These are phyloP conservation scores for Drosophila stalkeri DNA, from an alignment of 2,888 invertebrate genomes.

Conservation along the genomic window DNA sequence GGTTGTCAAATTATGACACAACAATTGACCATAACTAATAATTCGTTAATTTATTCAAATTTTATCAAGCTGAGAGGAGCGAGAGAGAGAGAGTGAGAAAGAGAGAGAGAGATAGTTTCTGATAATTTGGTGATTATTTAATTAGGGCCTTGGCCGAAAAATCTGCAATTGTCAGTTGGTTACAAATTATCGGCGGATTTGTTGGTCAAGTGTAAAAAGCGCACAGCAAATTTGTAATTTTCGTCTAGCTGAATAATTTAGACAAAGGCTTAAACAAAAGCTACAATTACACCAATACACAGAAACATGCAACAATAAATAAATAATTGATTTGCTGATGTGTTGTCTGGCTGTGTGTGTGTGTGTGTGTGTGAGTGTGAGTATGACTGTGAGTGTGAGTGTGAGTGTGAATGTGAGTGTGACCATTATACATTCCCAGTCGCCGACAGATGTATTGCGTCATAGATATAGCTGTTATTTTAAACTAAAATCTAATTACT, in stretches of 20 bases:
- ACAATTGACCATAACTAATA: constrained; percentile 32
- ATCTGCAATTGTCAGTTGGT: constrained; percentile 28
- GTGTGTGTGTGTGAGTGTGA: background rate
- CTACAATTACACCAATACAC: constrained; percentile 48
- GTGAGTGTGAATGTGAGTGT: background rate
- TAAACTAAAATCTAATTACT: constrained; percentile 59
- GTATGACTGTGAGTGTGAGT: background rate
- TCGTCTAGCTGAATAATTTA: constrained; percentile 55
- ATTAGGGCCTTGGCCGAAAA: constrained; percentile 54
- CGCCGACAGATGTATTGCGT: constrained; percentile 2
- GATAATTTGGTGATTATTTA: constrained; percentile 34
- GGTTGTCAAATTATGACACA: constrained; percentile 14
- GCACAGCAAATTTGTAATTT: constrained; percentile 36
- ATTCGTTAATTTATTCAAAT: constrained; percentile 21
- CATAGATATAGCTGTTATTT: constrained; percentile 44
- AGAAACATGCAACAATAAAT: constrained; percentile 44
- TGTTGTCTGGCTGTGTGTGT: constrained; percentile 18
- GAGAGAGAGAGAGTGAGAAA: background rate
- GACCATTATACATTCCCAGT: constrained; percentile 11
- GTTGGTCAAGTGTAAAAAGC: constrained; percentile 30
- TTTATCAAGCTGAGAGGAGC: background rate
- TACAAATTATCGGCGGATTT: constrained; percentile 32
- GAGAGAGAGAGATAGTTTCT: background rate
- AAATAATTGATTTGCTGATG: constrained; percentile 69
- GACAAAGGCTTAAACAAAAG: constrained; percentile 60